Conservation (phyloP, 2,888 invertebrate species). For the Baccha elongata region DNA sequence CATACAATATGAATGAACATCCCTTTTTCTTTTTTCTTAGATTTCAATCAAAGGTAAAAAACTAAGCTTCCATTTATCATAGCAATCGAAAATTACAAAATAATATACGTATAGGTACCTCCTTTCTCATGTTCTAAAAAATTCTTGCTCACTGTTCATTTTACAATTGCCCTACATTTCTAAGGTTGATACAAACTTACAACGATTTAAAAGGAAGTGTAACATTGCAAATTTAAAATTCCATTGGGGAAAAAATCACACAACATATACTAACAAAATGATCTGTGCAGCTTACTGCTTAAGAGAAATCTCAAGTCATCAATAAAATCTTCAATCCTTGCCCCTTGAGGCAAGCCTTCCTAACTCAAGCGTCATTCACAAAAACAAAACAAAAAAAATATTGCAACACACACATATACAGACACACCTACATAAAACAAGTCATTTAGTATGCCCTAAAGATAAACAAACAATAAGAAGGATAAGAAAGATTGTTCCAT, state of each 20-base stretch:
- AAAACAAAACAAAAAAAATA: slow-evolving; percentile 11
- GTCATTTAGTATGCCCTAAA: slow-evolving; percentile 53
- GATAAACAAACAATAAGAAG: slow-evolving; percentile 61
- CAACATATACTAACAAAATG: slow-evolving; percentile 15
- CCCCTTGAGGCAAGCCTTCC: not conserved
- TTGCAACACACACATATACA: not conserved
- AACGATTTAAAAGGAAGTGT: too few relatives aligned
- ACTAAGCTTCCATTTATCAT: too few relatives aligned
- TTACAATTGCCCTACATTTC: too few relatives aligned
- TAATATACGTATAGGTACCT: too few relatives aligned
- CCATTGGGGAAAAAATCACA: slow-evolving; percentile 37
- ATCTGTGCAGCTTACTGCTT: not conserved
- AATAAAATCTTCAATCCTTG: slow-evolving; percentile 32
- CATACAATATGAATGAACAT: too few relatives aligned
- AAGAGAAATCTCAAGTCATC: slow-evolving; percentile 46
- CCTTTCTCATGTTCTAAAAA: too few relatives aligned
- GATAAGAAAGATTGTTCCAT: slow-evolving; percentile 54
- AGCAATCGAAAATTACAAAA: too few relatives aligned
- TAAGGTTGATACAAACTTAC: too few relatives aligned
- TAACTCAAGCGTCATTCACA: slow-evolving; percentile 8
- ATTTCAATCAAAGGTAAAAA: too few relatives aligned
- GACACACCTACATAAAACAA: slow-evolving; percentile 22
- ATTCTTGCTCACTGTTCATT: too few relatives aligned
- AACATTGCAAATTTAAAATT: too few relatives aligned
- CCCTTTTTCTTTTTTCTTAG: too few relatives aligned